These are phyloP conservation scores for Tiliacea aurago DNA, from an alignment of 2,888 invertebrate species.

Conservation along the genomic window DNA sequence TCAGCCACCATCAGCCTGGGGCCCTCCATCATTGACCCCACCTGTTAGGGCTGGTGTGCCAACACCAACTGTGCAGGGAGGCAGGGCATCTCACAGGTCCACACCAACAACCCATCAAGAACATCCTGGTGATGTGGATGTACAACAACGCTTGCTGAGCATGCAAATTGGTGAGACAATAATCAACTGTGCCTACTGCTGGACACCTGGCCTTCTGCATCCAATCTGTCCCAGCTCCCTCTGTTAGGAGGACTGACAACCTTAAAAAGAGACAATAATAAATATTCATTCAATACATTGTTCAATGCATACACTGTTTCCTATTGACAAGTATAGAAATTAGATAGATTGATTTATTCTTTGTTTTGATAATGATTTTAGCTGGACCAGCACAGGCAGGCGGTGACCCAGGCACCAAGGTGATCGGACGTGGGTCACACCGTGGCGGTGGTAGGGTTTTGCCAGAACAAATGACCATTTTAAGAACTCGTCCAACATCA, in stretches of 20 bases:
- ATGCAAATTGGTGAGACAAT: constrained; percentile 55
- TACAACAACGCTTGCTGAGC: constrained; percentile 81
- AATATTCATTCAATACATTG: not conserved
- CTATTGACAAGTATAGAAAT: not conserved
- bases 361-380: not conserved
- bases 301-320: constrained; percentile 9
- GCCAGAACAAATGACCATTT: constrained; percentile 80
- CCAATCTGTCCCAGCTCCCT: not conserved
- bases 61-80: constrained; percentile 73
- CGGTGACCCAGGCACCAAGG: constrained; percentile 73
- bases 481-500: constrained; percentile 83
- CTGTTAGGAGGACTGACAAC: too few relatives aligned
- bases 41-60: constrained; percentile 82
- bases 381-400: constrained; percentile 32
- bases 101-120: constrained; percentile 77
- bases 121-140: constrained; percentile 84
- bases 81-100: constrained; percentile 81
- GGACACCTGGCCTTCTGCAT: not conserved
- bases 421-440: constrained; percentile 88
- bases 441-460: constrained; percentile 89
- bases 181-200: not conserved
- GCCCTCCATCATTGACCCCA: constrained; percentile 78
- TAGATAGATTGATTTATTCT: not conserved
- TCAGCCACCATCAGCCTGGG: constrained; percentile 85
- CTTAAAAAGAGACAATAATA: not conserved